A percentile compares a stretch with the other conserved stretches of the same genome.
These are phyloP conservation scores for Eupeodes latifasciatus DNA, from an alignment of 2,888 invertebrate genomes.

Conservation along the genomic window DNA sequence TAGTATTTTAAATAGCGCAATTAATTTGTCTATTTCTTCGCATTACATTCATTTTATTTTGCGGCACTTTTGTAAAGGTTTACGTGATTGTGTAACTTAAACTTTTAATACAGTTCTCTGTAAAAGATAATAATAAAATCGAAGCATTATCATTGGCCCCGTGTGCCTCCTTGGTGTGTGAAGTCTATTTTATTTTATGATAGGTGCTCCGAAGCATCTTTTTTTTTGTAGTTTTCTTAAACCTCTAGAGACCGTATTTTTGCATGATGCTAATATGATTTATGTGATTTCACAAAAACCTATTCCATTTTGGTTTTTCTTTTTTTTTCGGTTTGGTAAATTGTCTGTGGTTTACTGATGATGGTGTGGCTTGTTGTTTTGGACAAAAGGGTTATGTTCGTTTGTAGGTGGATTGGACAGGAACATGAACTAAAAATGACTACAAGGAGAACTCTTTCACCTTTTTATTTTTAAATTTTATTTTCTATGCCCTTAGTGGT, in stretches of 20 bases:
- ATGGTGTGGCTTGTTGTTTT: slow-evolving; percentile 18
- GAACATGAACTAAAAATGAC: neutral
- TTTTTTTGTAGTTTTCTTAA: slow-evolving; percentile 49
- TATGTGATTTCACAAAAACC: slow-evolving; percentile 49
- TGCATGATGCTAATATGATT: slow-evolving; percentile 59
- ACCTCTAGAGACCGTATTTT: slow-evolving; percentile 33
- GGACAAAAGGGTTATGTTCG: slow-evolving; percentile 22
- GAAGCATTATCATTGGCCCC: neutral
- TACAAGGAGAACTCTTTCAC: neutral
- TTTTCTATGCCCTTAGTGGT: slow-evolving; percentile 15
- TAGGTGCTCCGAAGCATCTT: slow-evolving; percentile 15
- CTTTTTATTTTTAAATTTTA: slow-evolving; percentile 4
- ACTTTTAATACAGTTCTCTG: neutral
- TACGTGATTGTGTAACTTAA: neutral
- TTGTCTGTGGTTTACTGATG: slow-evolving; percentile 24
- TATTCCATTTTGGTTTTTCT: slow-evolving; percentile 8
- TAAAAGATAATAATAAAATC: neutral
- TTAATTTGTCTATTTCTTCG: neutral
- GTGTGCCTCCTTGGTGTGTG: too few species aligned
- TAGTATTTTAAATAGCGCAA: neutral
- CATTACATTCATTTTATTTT: neutral
- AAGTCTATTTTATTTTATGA: slow-evolving; percentile 1
- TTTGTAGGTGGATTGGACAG: slow-evolving; percentile 27
- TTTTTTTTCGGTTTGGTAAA: neutral
- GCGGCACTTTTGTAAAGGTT: neutral